Percentiles rank a stretch among this genome's conserved stretches.
Evolutionary conservation across 2,113 vertebrate species (phyloP).

Genomic region (Clupea harengus): DNA sequence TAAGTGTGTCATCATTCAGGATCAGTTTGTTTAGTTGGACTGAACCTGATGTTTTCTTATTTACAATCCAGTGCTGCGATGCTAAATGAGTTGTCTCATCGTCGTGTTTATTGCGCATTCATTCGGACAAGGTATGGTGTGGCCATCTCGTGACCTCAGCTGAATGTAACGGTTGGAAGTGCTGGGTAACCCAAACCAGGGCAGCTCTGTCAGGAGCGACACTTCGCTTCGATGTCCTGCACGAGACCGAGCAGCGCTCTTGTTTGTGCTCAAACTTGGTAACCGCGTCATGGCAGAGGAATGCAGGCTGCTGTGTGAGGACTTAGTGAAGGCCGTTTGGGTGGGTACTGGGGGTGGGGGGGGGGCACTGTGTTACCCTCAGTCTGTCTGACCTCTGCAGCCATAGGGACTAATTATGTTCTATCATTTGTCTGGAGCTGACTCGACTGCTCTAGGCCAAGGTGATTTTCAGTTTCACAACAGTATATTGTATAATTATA

Average conservation of each 20-base stretch:
- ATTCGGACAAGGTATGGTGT: too few relatives aligned
- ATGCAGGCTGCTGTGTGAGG: not conserved
- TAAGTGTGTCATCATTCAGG: too few relatives aligned
- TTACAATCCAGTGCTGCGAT: too few relatives aligned
- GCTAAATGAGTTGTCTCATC: too few relatives aligned
- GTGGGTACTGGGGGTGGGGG: not conserved
- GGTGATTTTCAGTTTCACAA: not conserved
- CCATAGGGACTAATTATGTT: conserved; percentile 1
- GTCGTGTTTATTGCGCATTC: too few relatives aligned
- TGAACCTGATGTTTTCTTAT: too few relatives aligned
- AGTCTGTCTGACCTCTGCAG: not conserved
- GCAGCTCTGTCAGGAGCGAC: not conserved
- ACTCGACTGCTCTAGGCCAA: not conserved
- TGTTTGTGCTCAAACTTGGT: not conserved
- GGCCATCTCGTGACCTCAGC: not conserved
- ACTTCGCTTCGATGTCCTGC: not conserved
- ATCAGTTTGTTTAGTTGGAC: too few relatives aligned
- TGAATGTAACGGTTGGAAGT: not conserved
- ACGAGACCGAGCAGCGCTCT: not conserved
- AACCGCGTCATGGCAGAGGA: not conserved
- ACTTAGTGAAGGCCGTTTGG: not conserved
- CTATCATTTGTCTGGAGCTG: not conserved
- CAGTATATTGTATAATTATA: not conserved
- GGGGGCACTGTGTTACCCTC: not conserved
- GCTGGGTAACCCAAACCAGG: not conserved